Conservation (phyloP, 2,888 invertebrate species). For the Pocota personata region DNA sequence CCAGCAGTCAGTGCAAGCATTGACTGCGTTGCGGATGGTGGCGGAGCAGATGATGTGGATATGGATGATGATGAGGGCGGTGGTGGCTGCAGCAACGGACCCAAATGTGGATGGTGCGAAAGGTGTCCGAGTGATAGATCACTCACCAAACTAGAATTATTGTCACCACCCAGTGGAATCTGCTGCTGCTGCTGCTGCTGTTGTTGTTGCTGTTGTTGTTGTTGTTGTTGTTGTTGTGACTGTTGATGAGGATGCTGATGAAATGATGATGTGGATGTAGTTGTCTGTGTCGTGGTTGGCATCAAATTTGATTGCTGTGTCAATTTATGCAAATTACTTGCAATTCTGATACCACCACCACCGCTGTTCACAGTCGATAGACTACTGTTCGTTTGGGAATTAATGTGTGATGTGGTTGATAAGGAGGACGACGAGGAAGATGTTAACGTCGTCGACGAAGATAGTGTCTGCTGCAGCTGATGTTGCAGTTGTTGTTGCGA, state of each 20-base stretch:
- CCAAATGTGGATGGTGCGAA: constrained; percentile 61
- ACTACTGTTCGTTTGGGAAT: constrained; percentile 55
- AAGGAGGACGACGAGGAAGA: constrained; percentile 36
- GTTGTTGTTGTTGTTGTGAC: constrained; percentile 31
- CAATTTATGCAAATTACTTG: constrained; percentile 81
- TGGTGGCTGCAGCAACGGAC: constrained; percentile 78
- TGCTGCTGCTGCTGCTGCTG: constrained; percentile 62
- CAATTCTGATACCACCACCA: constrained; percentile 80
- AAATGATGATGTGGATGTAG: constrained; percentile 60
- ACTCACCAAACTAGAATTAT: constrained; percentile 57
- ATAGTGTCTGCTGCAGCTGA: constrained; percentile 58
- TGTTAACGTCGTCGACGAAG: constrained; percentile 52
- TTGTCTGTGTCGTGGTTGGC: constrained; percentile 63
- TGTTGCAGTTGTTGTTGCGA: constrained; percentile 70
- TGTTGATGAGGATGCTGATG: constrained; percentile 67
- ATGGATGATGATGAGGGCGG: constrained; percentile 62
- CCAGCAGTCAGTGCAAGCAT: constrained; percentile 77
- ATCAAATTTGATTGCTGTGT: constrained; percentile 76
- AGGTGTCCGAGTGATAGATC: constrained; percentile 68
- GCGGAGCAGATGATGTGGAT: constrained; percentile 56
- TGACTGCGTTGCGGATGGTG: constrained; percentile 73
- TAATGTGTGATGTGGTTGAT: constrained; percentile 65
- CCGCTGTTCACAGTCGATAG: constrained; percentile 66
- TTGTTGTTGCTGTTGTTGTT: constrained; percentile 32
- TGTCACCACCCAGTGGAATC: constrained; percentile 49